Evolutionary conservation across 2,797 vertebrate genomes (phyloP).

Genomic region (Peromyscus attwateri): DNA sequence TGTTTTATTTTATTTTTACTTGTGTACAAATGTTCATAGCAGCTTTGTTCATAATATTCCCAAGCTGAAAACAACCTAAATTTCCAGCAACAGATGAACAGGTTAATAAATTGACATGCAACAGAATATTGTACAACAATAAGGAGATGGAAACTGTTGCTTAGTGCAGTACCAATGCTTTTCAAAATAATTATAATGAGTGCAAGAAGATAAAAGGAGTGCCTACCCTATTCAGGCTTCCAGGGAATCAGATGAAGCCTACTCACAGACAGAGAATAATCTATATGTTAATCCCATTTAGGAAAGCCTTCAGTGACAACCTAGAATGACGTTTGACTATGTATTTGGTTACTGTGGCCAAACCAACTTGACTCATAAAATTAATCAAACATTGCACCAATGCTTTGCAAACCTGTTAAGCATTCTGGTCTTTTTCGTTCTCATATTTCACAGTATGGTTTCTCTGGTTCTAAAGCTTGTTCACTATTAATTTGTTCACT

Average conservation of each 20-base stretch:
- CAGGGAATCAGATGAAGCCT: neutral
- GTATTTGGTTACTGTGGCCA: neutral
- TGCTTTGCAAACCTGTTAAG: neutral
- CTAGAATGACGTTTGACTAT: slow-evolving; percentile 14
- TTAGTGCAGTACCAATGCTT: too few relatives aligned
- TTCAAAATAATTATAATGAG: neutral
- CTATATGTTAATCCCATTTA: neutral
- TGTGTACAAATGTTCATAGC: neutral
- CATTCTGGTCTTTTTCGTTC: neutral
- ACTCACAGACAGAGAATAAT: neutral
- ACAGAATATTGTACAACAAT: neutral
- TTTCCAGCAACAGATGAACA: neutral
- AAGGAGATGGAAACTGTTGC: neutral
- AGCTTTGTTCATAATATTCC: neutral
- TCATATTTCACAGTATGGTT: neutral
- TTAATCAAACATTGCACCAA: neutral
- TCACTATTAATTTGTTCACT: neutral
- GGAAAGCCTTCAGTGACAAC: neutral
- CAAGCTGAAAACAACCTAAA: neutral
- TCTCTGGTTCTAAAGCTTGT: slow-evolving; percentile 3
- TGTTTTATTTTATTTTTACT: neutral
- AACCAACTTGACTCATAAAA: neutral
- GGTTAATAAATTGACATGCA: neutral
- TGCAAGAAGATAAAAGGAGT: neutral
- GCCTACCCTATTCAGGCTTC: neutral